Evolutionary conservation across 2,113 vertebrate genomes (phyloP).

Genomic region (Brachirus orientalis): DNA sequence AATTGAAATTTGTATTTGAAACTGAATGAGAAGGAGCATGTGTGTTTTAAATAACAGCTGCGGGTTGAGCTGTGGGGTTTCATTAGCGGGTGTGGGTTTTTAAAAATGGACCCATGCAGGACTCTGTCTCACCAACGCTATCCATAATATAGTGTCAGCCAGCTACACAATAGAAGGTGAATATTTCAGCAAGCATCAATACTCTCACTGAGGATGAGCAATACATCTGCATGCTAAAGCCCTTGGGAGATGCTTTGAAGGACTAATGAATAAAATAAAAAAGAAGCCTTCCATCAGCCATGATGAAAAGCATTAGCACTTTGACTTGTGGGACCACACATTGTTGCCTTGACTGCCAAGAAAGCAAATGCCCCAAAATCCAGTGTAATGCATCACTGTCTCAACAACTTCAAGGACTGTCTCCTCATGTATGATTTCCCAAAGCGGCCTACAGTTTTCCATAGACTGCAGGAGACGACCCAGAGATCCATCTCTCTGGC

Average conservation of each 20-base stretch:
- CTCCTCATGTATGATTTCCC: slow-evolving; percentile 1
- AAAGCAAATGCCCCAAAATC: slow-evolving; percentile 1
- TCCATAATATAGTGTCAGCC: neutral
- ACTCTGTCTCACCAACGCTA: too few species aligned
- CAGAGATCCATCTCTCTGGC: neutral
- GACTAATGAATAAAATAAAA: neutral
- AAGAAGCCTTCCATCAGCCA: neutral
- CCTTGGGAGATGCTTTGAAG: neutral
- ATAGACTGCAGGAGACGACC: slow-evolving; percentile 3
- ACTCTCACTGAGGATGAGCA: neutral
- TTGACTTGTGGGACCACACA: neutral
- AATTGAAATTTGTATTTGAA: too few species aligned
- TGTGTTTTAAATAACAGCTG: too few species aligned
- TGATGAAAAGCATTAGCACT: neutral
- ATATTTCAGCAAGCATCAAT: neutral
- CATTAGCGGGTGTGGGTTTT: too few species aligned
- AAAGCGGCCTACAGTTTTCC: slow-evolving; percentile 1
- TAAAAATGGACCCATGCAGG: too few species aligned
- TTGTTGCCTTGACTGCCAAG: neutral
- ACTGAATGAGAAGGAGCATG: too few species aligned
- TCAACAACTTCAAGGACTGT: neutral
- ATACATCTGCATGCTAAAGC: neutral
- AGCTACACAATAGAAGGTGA: neutral
- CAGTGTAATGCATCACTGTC: slow-evolving; percentile 1
- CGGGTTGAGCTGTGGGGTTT: too few species aligned